These are phyloP conservation scores for Lepidonotus clava DNA, from an alignment of 2,888 invertebrate genomes.

Conservation along the genomic window DNA sequence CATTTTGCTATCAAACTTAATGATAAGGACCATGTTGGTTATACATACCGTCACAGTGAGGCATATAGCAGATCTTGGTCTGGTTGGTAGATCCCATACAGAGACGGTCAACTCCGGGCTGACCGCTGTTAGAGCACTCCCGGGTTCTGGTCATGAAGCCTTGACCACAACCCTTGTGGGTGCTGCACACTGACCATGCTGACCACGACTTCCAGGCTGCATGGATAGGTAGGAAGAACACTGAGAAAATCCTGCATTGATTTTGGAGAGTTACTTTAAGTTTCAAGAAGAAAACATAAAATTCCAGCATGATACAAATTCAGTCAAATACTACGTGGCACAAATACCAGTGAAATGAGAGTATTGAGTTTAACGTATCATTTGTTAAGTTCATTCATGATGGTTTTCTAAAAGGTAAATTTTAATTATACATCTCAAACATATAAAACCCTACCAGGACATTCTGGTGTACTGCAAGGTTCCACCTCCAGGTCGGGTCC, in stretches of 20 bases:
- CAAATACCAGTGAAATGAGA: too few relatives aligned
- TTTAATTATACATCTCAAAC: too few relatives aligned
- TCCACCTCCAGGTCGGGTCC: background rate
- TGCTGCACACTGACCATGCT: conserved; percentile 73
- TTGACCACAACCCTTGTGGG: conserved; percentile 72
- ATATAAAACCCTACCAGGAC: conserved; percentile 49
- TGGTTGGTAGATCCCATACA: conserved; percentile 63
- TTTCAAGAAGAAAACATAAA: too few relatives aligned
- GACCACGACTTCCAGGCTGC: conserved; percentile 77
- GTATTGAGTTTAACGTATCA: too few relatives aligned
- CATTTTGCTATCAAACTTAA: too few relatives aligned
- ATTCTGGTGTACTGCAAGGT: background rate
- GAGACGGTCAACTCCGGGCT: conserved; percentile 58
- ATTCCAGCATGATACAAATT: too few relatives aligned
- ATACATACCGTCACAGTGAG: conserved; percentile 62
- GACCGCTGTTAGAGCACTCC: conserved; percentile 70
- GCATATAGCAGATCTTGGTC: conserved; percentile 59
- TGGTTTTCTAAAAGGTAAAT: too few relatives aligned
- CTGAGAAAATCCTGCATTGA: too few relatives aligned
- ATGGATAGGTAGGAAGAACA: too few relatives aligned
- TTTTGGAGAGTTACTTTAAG: too few relatives aligned
- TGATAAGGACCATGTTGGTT: background rate
- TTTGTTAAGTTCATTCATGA: too few relatives aligned
- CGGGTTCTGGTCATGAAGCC: conserved; percentile 70
- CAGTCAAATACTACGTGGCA: too few relatives aligned